Conservation (phyloP, 2,888 invertebrate genomes). For the Melanargia galathea region DNA sequence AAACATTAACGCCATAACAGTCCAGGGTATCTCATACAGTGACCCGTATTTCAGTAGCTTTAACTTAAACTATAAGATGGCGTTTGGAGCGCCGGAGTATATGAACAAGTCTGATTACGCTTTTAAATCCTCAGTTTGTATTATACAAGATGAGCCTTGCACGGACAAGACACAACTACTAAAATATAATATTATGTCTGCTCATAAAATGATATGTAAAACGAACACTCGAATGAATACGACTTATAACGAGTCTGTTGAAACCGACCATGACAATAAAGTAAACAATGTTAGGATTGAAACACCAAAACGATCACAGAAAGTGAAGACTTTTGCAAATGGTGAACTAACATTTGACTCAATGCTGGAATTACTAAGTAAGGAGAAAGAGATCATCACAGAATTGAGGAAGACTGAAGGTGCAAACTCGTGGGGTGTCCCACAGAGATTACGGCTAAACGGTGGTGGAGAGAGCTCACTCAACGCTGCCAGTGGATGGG, state of each 20-base stretch:
- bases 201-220: slow-evolving; percentile 70
- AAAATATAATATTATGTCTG: slow-evolving; percentile 73
- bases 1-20: slow-evolving; percentile 83
- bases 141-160: slow-evolving; percentile 79
- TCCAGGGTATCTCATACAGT: slow-evolving; percentile 84
- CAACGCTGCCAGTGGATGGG: slow-evolving; percentile 90
- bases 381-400: slow-evolving; percentile 60
- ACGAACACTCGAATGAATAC: slow-evolving; percentile 71
- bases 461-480: slow-evolving; percentile 93
- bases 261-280: slow-evolving; percentile 78
- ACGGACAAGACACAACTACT: slow-evolving; percentile 67
- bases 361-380: slow-evolving; percentile 69
- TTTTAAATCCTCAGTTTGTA: slow-evolving; percentile 83
- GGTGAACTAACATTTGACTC: slow-evolving; percentile 78
- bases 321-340: slow-evolving; percentile 68
- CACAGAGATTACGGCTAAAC: slow-evolving; percentile 84
- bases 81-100: slow-evolving; percentile 80
- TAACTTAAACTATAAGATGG: slow-evolving; percentile 83
- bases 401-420: slow-evolving; percentile 52
- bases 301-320: slow-evolving; percentile 49
- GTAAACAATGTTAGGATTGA: slow-evolving; percentile 58
- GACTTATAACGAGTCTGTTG: slow-evolving; percentile 65
- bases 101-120: slow-evolving; percentile 84
- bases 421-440: slow-evolving; percentile 82
- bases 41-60: slow-evolving; percentile 83